These are phyloP conservation scores for Lottia gigantea DNA, from an alignment of 2,888 invertebrate species.

Conservation along the genomic window DNA sequence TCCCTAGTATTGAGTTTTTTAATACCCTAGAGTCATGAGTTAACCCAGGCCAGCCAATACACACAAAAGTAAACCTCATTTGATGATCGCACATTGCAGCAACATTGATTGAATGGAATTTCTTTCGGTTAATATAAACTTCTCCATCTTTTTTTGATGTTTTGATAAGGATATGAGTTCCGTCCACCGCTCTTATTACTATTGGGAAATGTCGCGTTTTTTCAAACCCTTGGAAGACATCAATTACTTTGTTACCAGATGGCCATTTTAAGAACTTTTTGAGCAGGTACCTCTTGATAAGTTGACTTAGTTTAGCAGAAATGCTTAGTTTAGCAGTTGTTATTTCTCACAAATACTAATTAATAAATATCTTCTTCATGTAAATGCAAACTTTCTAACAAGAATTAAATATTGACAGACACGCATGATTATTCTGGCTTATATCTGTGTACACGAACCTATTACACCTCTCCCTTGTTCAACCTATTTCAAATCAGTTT, in stretches of 20 bases:
- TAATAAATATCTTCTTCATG: neutral
- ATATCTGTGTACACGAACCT: neutral
- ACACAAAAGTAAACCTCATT: slow-evolving; percentile 10
- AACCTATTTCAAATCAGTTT: slow-evolving; percentile 1
- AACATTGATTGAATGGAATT: slow-evolving; percentile 11
- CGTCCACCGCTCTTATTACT: slow-evolving; percentile 14
- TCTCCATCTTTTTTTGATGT: slow-evolving; percentile 4
- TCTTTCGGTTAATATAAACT: slow-evolving; percentile 9
- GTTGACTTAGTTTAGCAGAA: slow-evolving; percentile 10
- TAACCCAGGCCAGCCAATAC: slow-evolving; percentile 9
- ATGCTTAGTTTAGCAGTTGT: neutral
- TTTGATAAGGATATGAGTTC: slow-evolving; percentile 10
- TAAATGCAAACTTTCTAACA: neutral
- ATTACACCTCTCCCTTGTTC: neutral
- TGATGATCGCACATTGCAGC: slow-evolving; percentile 8
- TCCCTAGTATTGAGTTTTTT: slow-evolving; percentile 12
- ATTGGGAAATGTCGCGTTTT: slow-evolving; percentile 11
- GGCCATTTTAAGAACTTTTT: slow-evolving; percentile 14
- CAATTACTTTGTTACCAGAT: neutral
- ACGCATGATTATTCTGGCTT: neutral
- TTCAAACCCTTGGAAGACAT: neutral
- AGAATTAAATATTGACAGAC: neutral
- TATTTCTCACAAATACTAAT: too few relatives aligned
- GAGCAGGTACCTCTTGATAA: slow-evolving; percentile 8
- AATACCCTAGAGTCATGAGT: slow-evolving; percentile 11